Evolutionary conservation across 2,113 vertebrate species (phyloP).

Genomic region (Erpornis zantholeuca): DNA sequence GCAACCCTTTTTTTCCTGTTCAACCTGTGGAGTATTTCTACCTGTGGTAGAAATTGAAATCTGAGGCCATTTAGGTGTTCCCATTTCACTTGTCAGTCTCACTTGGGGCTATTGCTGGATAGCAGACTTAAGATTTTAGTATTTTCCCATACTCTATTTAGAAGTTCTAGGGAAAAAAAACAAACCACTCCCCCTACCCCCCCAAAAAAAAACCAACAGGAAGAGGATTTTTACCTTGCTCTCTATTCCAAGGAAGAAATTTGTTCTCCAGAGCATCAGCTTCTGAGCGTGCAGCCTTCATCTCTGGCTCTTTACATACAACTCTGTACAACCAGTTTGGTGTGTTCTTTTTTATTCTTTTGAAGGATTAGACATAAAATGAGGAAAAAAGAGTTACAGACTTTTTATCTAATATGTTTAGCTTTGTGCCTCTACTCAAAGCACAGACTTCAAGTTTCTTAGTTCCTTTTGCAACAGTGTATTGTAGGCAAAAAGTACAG

Average conservation of each 20-base stretch:
- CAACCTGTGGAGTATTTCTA: background rate
- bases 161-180: background rate
- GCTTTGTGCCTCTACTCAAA: background rate
- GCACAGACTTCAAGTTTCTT: background rate
- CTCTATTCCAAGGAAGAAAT: background rate
- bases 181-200: accelerated
- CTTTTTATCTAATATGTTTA: background rate
- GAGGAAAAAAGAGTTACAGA: background rate
- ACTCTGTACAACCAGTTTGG: background rate
- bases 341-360: background rate
- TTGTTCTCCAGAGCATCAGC: background rate
- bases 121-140: background rate
- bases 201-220: background rate
- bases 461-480: background rate
- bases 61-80: background rate
- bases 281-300: background rate
- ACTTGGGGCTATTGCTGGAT: background rate
- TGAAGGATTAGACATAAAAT: background rate
- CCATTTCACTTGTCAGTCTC: background rate
- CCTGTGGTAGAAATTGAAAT: background rate
- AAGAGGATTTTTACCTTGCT: background rate
- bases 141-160: background rate
- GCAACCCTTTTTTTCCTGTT: background rate
- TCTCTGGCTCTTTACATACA: background rate
- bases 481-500: background rate